Conservation (phyloP, 2,797 vertebrate species). For the Caiman crocodilus region DNA sequence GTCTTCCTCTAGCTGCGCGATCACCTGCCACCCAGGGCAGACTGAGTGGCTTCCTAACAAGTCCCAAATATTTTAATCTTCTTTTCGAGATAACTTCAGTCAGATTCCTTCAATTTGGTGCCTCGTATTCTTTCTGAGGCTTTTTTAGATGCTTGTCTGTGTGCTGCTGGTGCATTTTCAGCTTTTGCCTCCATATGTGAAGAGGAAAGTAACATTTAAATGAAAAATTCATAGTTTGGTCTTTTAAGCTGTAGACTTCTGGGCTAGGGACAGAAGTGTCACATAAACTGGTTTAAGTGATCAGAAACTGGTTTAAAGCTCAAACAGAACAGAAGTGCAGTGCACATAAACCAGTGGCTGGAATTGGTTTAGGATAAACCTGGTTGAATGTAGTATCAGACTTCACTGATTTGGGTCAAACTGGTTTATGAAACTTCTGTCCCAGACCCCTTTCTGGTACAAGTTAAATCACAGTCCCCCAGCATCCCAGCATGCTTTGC, state of each 20-base stretch:
- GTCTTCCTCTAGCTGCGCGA: background rate
- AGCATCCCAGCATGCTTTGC: too few species aligned
- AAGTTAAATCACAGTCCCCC: too few species aligned
- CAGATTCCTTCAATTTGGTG: background rate
- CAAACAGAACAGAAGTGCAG: too few species aligned
- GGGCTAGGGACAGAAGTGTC: too few species aligned
- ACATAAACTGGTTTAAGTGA: too few species aligned
- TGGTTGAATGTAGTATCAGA: too few species aligned
- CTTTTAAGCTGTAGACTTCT: background rate
- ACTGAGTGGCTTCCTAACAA: background rate
- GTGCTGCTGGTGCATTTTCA: background rate
- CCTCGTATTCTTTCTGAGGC: background rate
- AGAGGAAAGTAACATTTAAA: background rate
- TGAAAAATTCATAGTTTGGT: background rate
- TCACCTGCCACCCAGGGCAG: background rate
- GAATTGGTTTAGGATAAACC: too few species aligned
- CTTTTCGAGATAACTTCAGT: background rate
- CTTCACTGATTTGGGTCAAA: too few species aligned
- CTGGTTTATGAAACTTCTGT: too few species aligned
- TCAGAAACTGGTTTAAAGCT: too few species aligned
- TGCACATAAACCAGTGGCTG: too few species aligned
- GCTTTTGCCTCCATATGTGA: background rate
- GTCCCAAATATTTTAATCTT: background rate
- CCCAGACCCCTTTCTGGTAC: too few species aligned
- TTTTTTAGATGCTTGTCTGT: background rate